Conservation (phyloP, 2,888 invertebrate genomes). For the Pollenia amentaria region DNA sequence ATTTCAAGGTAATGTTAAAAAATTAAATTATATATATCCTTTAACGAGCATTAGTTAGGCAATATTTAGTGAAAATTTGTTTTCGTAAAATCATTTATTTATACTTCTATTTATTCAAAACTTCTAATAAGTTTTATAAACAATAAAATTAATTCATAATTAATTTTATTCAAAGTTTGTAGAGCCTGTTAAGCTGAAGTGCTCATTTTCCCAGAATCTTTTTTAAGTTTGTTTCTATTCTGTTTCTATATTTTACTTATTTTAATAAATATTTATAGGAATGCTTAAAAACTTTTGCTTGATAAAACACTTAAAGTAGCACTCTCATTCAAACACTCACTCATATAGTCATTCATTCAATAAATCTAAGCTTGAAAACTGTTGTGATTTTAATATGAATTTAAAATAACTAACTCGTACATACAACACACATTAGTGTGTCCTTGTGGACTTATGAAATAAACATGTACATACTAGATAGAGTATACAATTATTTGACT, state of each 20-base stretch:
- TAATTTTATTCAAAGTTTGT: too few relatives aligned
- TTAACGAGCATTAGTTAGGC: too few relatives aligned
- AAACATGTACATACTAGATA: background rate
- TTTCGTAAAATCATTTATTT: too few relatives aligned
- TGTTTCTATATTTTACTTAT: background rate
- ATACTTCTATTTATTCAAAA: too few relatives aligned
- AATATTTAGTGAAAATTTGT: too few relatives aligned
- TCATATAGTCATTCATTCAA: background rate
- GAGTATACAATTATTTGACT: too few relatives aligned
- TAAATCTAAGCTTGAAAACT: constrained; percentile 36
- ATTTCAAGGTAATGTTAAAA: too few relatives aligned
- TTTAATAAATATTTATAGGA: constrained; percentile 47
- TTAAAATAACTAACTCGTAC: constrained; percentile 20
- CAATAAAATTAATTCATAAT: too few relatives aligned
- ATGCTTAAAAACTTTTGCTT: constrained; percentile 15
- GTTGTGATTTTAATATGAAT: constrained; percentile 47
- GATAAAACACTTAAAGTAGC: background rate
- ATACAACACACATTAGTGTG: constrained; percentile 9
- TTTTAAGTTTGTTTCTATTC: background rate
- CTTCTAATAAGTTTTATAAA: too few relatives aligned
- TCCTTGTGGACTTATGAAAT: constrained; percentile 54
- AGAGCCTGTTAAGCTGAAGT: too few relatives aligned
- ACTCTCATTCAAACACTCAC: background rate
- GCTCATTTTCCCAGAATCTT: too few relatives aligned
- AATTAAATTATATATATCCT: too few relatives aligned